Conservation (phyloP, 2,888 invertebrate species). For the Mesorhabditis belari region DNA sequence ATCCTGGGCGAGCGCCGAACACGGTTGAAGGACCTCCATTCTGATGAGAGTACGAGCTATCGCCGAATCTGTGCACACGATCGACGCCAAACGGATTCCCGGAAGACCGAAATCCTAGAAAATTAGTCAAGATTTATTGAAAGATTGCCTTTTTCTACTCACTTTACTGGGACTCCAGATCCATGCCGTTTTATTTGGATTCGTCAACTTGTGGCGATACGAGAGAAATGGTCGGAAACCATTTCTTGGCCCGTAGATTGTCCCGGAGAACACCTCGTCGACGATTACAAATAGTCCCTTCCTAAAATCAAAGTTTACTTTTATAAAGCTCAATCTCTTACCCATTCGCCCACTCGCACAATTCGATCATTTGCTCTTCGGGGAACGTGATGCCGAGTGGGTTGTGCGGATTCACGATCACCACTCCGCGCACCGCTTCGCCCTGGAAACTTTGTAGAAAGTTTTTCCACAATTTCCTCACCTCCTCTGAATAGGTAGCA, state of each 20-base stretch:
- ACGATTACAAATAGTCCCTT: slow-evolving; percentile 29
- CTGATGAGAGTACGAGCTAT: slow-evolving; percentile 21
- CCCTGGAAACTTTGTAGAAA: slow-evolving; percentile 24
- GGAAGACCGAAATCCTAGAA: slow-evolving; percentile 36
- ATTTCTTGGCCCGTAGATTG: slow-evolving; percentile 12
- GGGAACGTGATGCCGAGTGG: slow-evolving; percentile 48
- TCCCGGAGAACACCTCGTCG: slow-evolving; percentile 40
- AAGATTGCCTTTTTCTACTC: neutral
- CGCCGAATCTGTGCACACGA: slow-evolving; percentile 22
- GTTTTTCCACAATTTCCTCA: neutral
- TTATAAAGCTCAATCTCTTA: slow-evolving; percentile 8
- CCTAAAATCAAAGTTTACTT: slow-evolving; percentile 6
- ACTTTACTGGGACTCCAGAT: slow-evolving; percentile 53
- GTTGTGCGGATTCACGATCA: slow-evolving; percentile 51
- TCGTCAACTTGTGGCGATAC: slow-evolving; percentile 19
- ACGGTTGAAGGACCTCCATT: slow-evolving; percentile 32
- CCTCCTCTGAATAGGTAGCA: slow-evolving; percentile 1
- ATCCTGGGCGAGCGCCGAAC: slow-evolving; percentile 34
- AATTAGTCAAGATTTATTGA: neutral
- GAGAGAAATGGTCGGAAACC: slow-evolving; percentile 28
- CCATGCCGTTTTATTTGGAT: slow-evolving; percentile 24
- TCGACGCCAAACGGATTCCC: slow-evolving; percentile 29
- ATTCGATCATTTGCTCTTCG: slow-evolving; percentile 29
- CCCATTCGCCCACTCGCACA: slow-evolving; percentile 47
- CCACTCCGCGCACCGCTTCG: slow-evolving; percentile 38